Percentiles rank a stretch among this genome's conserved stretches.
Evolutionary conservation across 2,797 vertebrate species (phyloP).

Genomic region (Stomatorhinus walkeri): DNA sequence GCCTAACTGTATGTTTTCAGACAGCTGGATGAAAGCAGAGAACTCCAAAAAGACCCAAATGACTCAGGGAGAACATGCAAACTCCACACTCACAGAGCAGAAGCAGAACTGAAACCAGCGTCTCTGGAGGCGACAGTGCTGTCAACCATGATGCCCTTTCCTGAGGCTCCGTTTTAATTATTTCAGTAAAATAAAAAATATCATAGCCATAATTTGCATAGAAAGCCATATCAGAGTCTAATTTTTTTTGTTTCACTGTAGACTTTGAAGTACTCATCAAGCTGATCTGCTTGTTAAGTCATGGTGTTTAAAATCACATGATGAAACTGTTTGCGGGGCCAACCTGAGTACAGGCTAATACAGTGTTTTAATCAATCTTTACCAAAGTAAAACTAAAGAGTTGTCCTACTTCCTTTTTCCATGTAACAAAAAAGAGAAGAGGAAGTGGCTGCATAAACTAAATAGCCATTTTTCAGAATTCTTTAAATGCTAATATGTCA

Average conservation of each 20-base stretch:
- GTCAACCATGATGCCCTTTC: background rate
- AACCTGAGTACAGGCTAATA: background rate
- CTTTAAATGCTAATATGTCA: background rate
- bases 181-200: conserved; percentile 2
- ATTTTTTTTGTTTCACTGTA: background rate
- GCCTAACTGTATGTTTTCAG: background rate
- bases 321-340: background rate
- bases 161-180: background rate
- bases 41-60: background rate
- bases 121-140: background rate
- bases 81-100: background rate
- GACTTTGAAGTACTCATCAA: background rate
- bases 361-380: background rate
- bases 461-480: background rate
- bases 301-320: background rate
- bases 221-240: conserved; percentile 32
- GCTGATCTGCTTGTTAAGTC: background rate
- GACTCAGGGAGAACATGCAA: background rate
- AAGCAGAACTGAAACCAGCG: background rate
- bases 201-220: conserved; percentile 38
- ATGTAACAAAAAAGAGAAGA: background rate
- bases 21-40: background rate
- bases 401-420: background rate
- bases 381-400: background rate
- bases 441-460: background rate